phyloP scores from a whole-genome alignment of 2,888 invertebrate genomes.

The Opisthograptis luteolata region DNA sequence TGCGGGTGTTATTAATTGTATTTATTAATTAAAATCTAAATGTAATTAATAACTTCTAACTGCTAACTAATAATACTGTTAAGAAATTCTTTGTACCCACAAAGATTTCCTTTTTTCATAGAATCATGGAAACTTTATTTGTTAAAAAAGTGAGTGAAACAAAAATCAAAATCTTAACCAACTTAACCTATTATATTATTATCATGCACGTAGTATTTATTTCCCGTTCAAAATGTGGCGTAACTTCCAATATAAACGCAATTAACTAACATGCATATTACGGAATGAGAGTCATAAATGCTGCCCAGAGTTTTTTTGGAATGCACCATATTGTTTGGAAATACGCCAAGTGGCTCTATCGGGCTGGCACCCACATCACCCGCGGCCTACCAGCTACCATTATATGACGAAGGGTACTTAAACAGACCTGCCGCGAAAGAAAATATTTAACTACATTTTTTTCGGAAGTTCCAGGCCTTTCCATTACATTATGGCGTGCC shows the following conservation, averaged over 20 bases:
- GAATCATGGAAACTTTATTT: too few relatives aligned
- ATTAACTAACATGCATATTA: conserved; percentile 33
- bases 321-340: conserved; percentile 60
- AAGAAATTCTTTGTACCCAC: too few relatives aligned
- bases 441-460: conserved; percentile 55
- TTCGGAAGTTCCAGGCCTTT: conserved; percentile 53
- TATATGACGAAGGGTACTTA: conserved; percentile 49
- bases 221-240: conserved; percentile 6
- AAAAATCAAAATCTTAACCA: too few relatives aligned
- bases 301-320: conserved; percentile 48
- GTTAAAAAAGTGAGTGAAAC: too few relatives aligned
- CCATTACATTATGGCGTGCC: conserved; percentile 55
- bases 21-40: too few relatives aligned
- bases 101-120: too few relatives aligned
- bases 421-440: conserved; percentile 41
- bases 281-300: conserved; percentile 42
- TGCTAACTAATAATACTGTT: too few relatives aligned
- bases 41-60: too few relatives aligned
- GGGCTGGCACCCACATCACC: conserved; percentile 41
- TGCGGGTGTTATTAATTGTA: too few relatives aligned
- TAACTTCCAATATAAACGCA: conserved; percentile 13
- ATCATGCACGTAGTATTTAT: too few relatives aligned
- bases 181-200: too few relatives aligned
- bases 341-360: conserved; percentile 59
- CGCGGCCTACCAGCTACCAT: conserved; percentile 26